Conservation (phyloP, 2,888 invertebrate species). For the Tinea semifulvella region DNA sequence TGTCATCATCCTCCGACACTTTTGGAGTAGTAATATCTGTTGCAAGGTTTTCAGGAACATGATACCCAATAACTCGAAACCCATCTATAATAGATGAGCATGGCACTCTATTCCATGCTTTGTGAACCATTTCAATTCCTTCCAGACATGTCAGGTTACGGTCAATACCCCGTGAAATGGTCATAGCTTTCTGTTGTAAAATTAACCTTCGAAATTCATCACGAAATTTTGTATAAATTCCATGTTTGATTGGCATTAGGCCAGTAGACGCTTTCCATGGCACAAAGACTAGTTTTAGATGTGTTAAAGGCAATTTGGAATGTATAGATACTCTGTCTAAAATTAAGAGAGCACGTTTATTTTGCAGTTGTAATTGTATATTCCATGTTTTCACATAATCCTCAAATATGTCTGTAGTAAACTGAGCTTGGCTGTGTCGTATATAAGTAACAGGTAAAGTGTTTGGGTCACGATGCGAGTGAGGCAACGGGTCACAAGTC, state of each 20-base stretch:
- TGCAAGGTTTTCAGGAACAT: slow-evolving; percentile 24
- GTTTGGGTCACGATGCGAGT: slow-evolving; percentile 28
- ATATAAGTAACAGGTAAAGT: slow-evolving; percentile 33
- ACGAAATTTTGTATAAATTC: slow-evolving; percentile 28
- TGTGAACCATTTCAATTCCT: slow-evolving; percentile 30
- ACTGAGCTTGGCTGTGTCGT: slow-evolving; percentile 30
- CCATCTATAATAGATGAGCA: slow-evolving; percentile 27
- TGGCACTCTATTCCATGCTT: slow-evolving; percentile 30
- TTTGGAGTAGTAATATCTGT: slow-evolving; percentile 21
- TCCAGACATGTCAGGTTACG: slow-evolving; percentile 32
- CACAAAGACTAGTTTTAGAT: slow-evolving; percentile 33
- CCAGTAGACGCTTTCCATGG: slow-evolving; percentile 34
- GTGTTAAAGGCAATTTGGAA: slow-evolving; percentile 30
- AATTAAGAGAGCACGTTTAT: slow-evolving; percentile 28
- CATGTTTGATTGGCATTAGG: slow-evolving; percentile 33
- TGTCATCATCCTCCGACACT: slow-evolving; percentile 28
- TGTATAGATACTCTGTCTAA: slow-evolving; percentile 35
- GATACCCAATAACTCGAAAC: slow-evolving; percentile 29
- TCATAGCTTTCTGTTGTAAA: slow-evolving; percentile 30
- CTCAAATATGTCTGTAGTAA: slow-evolving; percentile 34
- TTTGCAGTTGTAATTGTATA: slow-evolving; percentile 24
- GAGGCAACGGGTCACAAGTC: slow-evolving; percentile 30
- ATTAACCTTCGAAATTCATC: slow-evolving; percentile 29
- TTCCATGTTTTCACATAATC: slow-evolving; percentile 35
- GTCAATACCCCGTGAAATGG: slow-evolving; percentile 28